These are phyloP conservation scores for Darevskia mixta DNA, from an alignment of 2,797 vertebrate genomes.

Conservation along the genomic window DNA sequence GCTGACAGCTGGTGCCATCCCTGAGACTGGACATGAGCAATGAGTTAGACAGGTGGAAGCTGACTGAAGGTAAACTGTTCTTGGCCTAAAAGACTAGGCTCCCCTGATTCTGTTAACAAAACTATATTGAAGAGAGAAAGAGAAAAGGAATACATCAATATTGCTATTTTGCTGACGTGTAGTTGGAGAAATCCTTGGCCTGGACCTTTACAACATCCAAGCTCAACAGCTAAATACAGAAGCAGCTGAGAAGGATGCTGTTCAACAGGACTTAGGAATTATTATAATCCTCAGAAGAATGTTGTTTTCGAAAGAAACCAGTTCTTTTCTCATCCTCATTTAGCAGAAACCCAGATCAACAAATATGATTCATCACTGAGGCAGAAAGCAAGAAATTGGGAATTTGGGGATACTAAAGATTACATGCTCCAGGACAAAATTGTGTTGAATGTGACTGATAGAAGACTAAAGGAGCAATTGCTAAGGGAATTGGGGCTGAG, in stretches of 20 bases:
- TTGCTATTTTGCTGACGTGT: not conserved
- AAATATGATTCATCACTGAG: slow-evolving; percentile 15
- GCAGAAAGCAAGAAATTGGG: slow-evolving; percentile 11
- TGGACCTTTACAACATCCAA: not conserved
- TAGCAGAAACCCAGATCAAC: slow-evolving; percentile 9
- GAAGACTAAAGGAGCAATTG: slow-evolving; percentile 2
- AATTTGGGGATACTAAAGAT: slow-evolving; percentile 11
- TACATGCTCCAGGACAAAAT: slow-evolving; percentile 16
- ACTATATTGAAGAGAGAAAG: not conserved
- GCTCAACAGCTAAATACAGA: not conserved
- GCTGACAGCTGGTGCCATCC: too few relatives aligned
- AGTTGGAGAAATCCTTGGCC: not conserved
- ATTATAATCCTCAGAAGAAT: slow-evolving; percentile 5
- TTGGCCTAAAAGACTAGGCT: too few relatives aligned
- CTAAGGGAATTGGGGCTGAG: slow-evolving; percentile 6
- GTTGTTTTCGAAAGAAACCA: not conserved
- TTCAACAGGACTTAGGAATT: not conserved
- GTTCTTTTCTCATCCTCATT: not conserved
- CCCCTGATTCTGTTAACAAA: not conserved
- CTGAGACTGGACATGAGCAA: too few relatives aligned
- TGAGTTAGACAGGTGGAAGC: too few relatives aligned
- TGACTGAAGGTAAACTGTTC: too few relatives aligned
- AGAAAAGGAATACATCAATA: not conserved
- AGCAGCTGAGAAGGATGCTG: not conserved
- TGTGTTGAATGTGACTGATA: slow-evolving; percentile 20